Evolutionary conservation across 2,113 vertebrate genomes (phyloP).

Genomic region (Zosterops hypoxanthus): DNA sequence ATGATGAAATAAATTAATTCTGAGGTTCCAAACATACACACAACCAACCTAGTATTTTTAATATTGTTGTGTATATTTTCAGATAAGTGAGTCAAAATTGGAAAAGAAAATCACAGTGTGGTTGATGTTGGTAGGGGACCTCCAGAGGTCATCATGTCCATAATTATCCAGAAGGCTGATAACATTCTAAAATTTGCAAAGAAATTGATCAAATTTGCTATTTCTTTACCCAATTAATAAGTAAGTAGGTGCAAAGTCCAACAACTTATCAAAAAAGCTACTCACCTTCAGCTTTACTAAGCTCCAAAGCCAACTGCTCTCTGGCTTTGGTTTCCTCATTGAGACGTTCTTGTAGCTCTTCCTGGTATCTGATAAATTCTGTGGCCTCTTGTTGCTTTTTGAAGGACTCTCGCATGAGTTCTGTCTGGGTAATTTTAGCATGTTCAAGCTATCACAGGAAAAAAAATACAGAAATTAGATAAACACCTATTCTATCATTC

Average conservation of each 20-base stretch:
- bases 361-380: slow-evolving; percentile 85
- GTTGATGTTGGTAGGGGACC: neutral
- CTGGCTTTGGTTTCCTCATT: slow-evolving; percentile 84
- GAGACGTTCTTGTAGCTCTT: slow-evolving; percentile 89
- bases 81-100: neutral
- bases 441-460: slow-evolving; percentile 86
- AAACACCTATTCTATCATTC: neutral
- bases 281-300: slow-evolving; percentile 91
- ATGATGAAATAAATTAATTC: neutral
- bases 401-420: slow-evolving; percentile 92
- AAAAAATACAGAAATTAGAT: neutral
- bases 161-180: neutral
- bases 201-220: neutral
- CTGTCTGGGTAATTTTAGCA: slow-evolving; percentile 91
- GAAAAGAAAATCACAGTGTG: neutral
- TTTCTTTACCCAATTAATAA: neutral
- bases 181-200: neutral
- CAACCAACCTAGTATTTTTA: neutral
- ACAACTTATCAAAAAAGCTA: neutral
- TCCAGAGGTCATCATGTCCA: neutral
- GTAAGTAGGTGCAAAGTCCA: neutral
- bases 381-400: slow-evolving; percentile 86
- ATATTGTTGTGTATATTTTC: neutral
- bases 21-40: neutral
- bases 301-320: slow-evolving; percentile 91